phyloP scores from a whole-genome alignment of 2,888 invertebrate species.

The Psococerastis gibbosa region DNA sequence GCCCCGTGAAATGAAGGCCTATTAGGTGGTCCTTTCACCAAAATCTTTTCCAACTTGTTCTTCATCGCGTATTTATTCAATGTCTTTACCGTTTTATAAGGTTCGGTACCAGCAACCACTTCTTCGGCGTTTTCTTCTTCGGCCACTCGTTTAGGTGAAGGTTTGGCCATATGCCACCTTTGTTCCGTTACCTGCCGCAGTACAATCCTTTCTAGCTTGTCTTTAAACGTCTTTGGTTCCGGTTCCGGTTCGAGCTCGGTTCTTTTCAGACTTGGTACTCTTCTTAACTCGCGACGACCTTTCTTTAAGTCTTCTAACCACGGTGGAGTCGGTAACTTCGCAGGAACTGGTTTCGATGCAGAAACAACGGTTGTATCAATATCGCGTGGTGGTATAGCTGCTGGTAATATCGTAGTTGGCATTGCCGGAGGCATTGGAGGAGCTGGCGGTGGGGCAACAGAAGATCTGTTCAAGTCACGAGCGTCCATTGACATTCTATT shows the following conservation, averaged over 20 bases:
- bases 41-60: conserved; percentile 1
- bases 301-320: not conserved
- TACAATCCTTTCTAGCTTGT: not conserved
- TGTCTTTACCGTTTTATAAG: conserved; percentile 6
- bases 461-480: not conserved
- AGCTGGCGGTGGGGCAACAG: not conserved
- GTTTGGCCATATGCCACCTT: not conserved
- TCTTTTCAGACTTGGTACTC: too few relatives aligned
- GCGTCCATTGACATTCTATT: not conserved
- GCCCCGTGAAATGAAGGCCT: not conserved
- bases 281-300: not conserved
- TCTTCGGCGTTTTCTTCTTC: not conserved
- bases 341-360: not conserved
- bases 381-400: not conserved
- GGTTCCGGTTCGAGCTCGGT: not conserved
- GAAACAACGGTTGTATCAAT: not conserved
- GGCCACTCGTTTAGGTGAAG: not conserved
- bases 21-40: conserved; percentile 1
- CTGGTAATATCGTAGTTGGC: not conserved
- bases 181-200: not conserved
- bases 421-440: conserved; percentile 4
- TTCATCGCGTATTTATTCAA: conserved; percentile 3
- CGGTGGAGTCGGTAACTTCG: not conserved
- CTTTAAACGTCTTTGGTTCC: not conserved
- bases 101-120: not conserved